Evolutionary conservation across 1,140 invertebrate genomes (phyloP).

Genomic region (Megalopta genalis): DNA sequence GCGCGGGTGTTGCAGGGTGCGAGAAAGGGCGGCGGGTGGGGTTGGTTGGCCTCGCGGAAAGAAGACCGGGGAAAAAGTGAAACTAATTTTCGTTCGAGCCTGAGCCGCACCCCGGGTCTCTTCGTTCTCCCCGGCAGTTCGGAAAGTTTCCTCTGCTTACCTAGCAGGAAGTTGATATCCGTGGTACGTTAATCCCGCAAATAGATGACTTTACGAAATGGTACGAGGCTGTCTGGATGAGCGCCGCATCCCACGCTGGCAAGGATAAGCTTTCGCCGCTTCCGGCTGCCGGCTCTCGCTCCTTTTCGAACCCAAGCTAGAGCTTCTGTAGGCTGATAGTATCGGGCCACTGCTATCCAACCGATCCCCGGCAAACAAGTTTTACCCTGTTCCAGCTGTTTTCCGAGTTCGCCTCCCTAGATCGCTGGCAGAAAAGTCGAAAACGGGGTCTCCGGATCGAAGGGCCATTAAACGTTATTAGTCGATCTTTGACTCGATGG

Average conservation of each 20-base stretch:
- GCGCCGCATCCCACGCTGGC: constrained; percentile 57
- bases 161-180: constrained; percentile 65
- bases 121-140: constrained; percentile 34
- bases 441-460: no score
- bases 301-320: not conserved
- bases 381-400: constrained; percentile 2
- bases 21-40: not conserved
- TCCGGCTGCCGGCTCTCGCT: constrained; percentile 19
- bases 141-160: constrained; percentile 64
- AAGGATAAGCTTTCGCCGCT: constrained; percentile 58
- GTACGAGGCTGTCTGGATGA: constrained; percentile 51
- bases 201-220: constrained; percentile 67
- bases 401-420: not conserved
- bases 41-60: no score
- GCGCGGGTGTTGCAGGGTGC: not conserved
- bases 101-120: constrained; percentile 28
- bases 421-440: no score
- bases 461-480: no score
- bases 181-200: constrained; percentile 65
- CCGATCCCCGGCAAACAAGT: constrained; percentile 15
- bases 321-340: not conserved
- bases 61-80: constrained; percentile 55
- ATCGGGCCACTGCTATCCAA: constrained; percentile 42
- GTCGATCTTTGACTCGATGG: no score
- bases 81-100: constrained; percentile 66